A percentile compares a stretch with the other conserved stretches of the same genome.
These are phyloP conservation scores for Neelides sp. DNA, from an alignment of 1,140 invertebrate species.

Conservation along the genomic window DNA sequence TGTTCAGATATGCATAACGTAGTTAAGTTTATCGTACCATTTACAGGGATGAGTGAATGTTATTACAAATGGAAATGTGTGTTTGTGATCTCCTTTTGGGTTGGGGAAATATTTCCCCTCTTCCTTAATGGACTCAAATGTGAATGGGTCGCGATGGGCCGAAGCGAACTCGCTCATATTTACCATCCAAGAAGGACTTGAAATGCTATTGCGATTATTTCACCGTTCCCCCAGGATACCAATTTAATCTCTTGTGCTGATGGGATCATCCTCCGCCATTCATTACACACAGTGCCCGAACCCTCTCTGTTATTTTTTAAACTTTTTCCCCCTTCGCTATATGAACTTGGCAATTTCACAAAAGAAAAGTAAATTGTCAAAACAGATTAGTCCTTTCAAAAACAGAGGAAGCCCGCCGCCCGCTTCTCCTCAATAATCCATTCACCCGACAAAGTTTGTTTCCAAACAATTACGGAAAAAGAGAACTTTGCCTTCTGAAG, in stretches of 20 bases:
- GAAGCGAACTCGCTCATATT: no score
- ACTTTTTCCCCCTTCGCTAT: slow-evolving; percentile 10
- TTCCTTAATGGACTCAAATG: no score
- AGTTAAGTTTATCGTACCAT: slow-evolving; percentile 28
- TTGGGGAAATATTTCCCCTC: no score
- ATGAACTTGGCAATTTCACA: slow-evolving; percentile 28
- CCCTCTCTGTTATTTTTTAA: slow-evolving; percentile 21
- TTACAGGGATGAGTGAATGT: slow-evolving; percentile 30
- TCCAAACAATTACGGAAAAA: slow-evolving; percentile 23
- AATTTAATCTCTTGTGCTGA: slow-evolving; percentile 31
- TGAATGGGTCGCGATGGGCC: no score
- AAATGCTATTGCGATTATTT: slow-evolving; percentile 31
- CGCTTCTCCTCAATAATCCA: slow-evolving; percentile 17
- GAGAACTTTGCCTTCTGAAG: no score
- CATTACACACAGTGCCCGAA: slow-evolving; percentile 14
- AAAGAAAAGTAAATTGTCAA: slow-evolving; percentile 30
- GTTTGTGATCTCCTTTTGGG: slow-evolving; percentile 28
- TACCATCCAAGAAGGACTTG: no score
- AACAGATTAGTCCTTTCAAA: slow-evolving; percentile 31
- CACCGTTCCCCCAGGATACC: slow-evolving; percentile 30
- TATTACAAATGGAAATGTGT: slow-evolving; percentile 31
- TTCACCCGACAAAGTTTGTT: slow-evolving; percentile 21
- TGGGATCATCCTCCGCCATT: slow-evolving; percentile 28
- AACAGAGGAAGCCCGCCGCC: slow-evolving; percentile 15
- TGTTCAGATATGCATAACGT: slow-evolving; percentile 29